phyloP scores from a whole-genome alignment of 2,888 invertebrate species.

The Drosophila atroscutellata region DNA sequence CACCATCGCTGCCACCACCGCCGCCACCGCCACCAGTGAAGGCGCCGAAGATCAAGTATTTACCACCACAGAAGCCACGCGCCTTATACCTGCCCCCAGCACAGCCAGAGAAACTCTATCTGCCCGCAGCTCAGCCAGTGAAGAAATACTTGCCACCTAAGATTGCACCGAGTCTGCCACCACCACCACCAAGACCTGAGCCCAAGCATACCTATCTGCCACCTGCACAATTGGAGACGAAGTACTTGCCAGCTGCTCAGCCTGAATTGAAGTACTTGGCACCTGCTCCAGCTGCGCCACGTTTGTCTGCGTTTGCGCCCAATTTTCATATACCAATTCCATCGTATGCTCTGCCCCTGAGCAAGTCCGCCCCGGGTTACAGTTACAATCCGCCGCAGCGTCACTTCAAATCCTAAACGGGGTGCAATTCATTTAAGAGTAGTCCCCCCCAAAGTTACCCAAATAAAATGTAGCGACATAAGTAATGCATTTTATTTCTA shows the following conservation, averaged over 20 bases:
- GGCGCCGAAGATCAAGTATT: constrained; percentile 42
- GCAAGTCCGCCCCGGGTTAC: constrained; percentile 59
- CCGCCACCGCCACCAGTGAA: constrained; percentile 25
- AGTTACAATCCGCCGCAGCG: constrained; percentile 66
- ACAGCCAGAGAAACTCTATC: not conserved
- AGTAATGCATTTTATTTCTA: constrained; percentile 47
- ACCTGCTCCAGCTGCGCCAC: constrained; percentile 37
- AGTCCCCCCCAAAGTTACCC: not conserved
- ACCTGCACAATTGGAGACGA: constrained; percentile 25
- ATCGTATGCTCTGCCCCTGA: constrained; percentile 75
- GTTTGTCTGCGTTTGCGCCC: constrained; percentile 28
- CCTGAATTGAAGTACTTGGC: constrained; percentile 48
- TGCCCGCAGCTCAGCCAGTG: not conserved
- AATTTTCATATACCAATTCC: constrained; percentile 77
- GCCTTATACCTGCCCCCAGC: not conserved
- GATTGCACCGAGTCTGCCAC: constrained; percentile 47
- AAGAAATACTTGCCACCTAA: constrained; percentile 59
- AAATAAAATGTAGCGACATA: constrained; percentile 21
- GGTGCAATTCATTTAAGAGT: constrained; percentile 16
- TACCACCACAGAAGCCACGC: constrained; percentile 61
- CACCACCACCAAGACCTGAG: constrained; percentile 24
- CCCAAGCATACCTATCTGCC: constrained; percentile 27
- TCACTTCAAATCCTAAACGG: constrained; percentile 57
- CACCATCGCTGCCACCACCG: constrained; percentile 72
- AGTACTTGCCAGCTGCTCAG: constrained; percentile 50